Evolutionary conservation across 2,797 vertebrate genomes (phyloP).

Genomic region (Thripadectes ignobilis): DNA sequence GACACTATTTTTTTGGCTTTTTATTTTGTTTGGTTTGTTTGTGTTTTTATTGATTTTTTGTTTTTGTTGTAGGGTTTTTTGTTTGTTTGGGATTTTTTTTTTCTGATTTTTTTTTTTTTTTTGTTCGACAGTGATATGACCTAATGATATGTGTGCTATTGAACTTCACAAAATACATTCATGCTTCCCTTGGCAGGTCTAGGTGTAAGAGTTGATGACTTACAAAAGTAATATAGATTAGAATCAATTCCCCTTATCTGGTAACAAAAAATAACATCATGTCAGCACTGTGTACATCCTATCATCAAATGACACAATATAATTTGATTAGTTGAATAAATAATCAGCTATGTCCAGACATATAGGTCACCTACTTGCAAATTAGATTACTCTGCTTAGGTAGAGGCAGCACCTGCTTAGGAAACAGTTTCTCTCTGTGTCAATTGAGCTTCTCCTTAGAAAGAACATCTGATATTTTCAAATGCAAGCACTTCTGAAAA

Average conservation of each 20-base stretch:
- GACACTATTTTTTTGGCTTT: neutral
- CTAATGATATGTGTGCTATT: neutral
- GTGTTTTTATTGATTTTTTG: neutral
- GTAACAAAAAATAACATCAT: slow-evolving; percentile 45
- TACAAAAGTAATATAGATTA: slow-evolving; percentile 58
- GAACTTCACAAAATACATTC: slow-evolving; percentile 16
- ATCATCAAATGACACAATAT: slow-evolving; percentile 9
- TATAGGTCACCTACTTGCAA: slow-evolving; percentile 61
- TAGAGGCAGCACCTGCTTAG: slow-evolving; percentile 21
- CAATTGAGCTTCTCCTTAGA: neutral
- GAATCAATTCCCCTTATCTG: slow-evolving; percentile 60
- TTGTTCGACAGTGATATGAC: neutral
- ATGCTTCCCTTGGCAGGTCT: slow-evolving; percentile 14
- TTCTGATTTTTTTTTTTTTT: neutral
- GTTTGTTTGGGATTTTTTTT: neutral
- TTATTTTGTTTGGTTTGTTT: neutral
- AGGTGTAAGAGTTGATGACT: slow-evolving; percentile 33
- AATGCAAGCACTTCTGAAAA: neutral
- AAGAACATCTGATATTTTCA: neutral
- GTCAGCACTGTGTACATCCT: slow-evolving; percentile 40
- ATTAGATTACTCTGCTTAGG: slow-evolving; percentile 37
- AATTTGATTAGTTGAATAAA: slow-evolving; percentile 68
- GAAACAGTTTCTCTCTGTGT: neutral
- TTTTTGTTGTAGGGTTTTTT: too few relatives aligned
- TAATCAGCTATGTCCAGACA: slow-evolving; percentile 47